Base-by-base conservation (phyloP, 2,888 invertebrate species). In the Phengaris arion region DNA sequence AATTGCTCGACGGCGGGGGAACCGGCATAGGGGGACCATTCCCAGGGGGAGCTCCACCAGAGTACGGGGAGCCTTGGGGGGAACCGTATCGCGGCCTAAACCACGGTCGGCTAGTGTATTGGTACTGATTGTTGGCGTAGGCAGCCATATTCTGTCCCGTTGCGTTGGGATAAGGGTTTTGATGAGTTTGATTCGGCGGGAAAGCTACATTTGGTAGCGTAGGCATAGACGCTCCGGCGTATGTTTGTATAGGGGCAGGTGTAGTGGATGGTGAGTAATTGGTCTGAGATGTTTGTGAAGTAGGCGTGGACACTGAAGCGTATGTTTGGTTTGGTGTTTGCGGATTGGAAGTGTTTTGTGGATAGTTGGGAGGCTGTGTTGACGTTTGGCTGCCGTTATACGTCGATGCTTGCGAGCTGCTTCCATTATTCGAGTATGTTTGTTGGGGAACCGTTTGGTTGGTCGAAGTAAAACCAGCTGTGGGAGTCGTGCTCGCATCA, bases 81-180 rank as follows among this genome's bases (percentile, higher is more conserved):
- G 92, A 92, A 0, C 88, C 90, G 76, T 91, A 93, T n/a, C 93
- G 78, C 0, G 92, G 91, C 74, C 93, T 80, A 82, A 91, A 90
- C 93, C 93, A 93, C 0, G 93, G 93, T 46, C 93, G 83, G 74
- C 89, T 91, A n/a, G 87, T 90, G 76, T 91, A 92, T 75, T 90
- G 91, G 72, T 92, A 93, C 81, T 92, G 92, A 76, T 91, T 92
- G 79, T 87, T 92, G 0, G 93, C 92, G 76, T 92, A 92, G 75
- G 93, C 93, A 78, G 93, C 93, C 84, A 93, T 83, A 79, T 93
- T 93, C 75, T 93, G 93, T 0, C 93, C 93, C 0, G 92, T 92
- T 2, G 93, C 93, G 76, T 93, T 93, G 0, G 93, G 93, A 75
- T 93, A 93, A 0, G 92, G 93, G 77, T 92, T 92, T 74, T 89